Evolutionary conservation across 1,140 invertebrate genomes (phyloP).

Genomic region (Aphis gossypii): DNA sequence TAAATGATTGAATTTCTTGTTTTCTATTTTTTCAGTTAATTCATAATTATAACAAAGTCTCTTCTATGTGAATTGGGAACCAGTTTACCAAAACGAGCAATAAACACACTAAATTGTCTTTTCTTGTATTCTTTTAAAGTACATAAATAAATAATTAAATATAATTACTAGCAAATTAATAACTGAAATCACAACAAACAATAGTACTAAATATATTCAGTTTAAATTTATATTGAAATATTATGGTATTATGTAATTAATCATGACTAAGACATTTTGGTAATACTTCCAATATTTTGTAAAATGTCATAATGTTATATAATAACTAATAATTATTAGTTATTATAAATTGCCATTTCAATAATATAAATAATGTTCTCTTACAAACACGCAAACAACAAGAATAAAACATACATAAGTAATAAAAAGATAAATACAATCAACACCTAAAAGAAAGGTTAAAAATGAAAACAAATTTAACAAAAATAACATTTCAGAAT

Average conservation of each 20-base stretch:
- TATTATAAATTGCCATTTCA: too few species aligned
- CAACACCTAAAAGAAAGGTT: too few species aligned
- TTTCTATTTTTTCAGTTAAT: neutral
- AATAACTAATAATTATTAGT: too few species aligned
- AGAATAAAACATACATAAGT: neutral
- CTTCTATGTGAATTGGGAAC: neutral
- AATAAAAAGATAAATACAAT: neutral
- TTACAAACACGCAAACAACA: neutral
- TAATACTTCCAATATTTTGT: too few species aligned
- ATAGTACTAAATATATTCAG: neutral
- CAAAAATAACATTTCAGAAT: too few species aligned
- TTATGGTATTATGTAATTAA: too few species aligned
- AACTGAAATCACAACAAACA: neutral
- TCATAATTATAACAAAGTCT: neutral
- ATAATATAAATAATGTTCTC: too few species aligned
- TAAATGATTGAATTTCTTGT: neutral
- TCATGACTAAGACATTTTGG: too few species aligned
- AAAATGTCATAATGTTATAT: too few species aligned
- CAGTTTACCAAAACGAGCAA: neutral
- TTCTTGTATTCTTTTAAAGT: neutral
- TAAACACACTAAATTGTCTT: neutral
- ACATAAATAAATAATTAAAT: neutral
- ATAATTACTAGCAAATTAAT: neutral
- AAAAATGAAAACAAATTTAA: neutral
- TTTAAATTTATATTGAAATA: too few species aligned